A percentile compares a stretch with the other conserved stretches of the same genome.
These are phyloP conservation scores for Muscina levida DNA, from an alignment of 2,888 invertebrate species.

Conservation along the genomic window DNA sequence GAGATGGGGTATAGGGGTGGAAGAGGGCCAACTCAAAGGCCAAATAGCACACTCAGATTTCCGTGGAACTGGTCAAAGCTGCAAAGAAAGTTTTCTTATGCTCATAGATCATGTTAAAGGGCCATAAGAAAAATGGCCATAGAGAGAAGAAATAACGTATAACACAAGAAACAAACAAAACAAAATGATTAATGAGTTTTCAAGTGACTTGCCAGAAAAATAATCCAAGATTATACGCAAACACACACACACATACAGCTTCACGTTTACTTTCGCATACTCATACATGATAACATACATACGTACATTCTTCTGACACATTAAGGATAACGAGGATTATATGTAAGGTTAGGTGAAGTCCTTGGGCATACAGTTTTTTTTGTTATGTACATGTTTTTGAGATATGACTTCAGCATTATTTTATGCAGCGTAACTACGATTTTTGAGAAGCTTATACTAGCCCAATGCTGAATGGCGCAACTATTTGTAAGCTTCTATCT, in stretches of 20 bases:
- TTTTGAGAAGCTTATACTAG: no score
- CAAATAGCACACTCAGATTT: constrained; percentile 32
- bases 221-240: constrained; percentile 62
- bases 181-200: constrained; percentile 79
- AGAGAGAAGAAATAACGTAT: constrained; percentile 41
- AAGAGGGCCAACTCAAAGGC: neutral
- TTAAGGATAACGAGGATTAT: neutral
- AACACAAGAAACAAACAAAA: constrained; percentile 44
- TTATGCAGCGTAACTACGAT: no score
- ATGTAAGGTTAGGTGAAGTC: no score
- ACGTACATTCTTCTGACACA: constrained; percentile 25
- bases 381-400: no score
- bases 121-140: constrained; percentile 54
- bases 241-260: constrained; percentile 24
- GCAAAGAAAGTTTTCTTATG: constrained; percentile 61
- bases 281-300: constrained; percentile 8
- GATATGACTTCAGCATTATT: no score
- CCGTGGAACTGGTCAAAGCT: constrained; percentile 19
- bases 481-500: no score
- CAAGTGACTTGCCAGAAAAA: constrained; percentile 78
- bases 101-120: constrained; percentile 61
- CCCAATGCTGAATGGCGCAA: no score
- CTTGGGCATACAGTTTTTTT: no score
- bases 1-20: neutral
- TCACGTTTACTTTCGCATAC: constrained; percentile 13